Evolutionary conservation across 2,888 invertebrate genomes (phyloP).

Genomic region (Choristoneura rosaceana): DNA sequence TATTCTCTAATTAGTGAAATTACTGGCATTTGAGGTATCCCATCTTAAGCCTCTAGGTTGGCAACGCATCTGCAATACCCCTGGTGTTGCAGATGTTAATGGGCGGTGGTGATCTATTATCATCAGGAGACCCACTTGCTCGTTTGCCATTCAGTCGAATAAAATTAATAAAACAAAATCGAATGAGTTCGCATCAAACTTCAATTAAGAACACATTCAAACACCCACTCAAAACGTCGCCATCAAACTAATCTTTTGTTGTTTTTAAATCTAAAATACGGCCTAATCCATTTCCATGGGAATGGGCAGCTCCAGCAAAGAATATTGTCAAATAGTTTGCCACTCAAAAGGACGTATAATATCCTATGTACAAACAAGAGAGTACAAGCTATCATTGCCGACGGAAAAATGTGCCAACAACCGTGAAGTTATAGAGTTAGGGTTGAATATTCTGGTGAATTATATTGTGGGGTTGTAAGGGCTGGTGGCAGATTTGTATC

Average conservation of each 20-base stretch:
- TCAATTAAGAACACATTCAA: neutral
- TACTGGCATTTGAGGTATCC: no score
- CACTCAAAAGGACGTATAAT: constrained; percentile 66
- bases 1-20: no score
- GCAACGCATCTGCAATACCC: no score
- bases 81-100: no score
- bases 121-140: no score
- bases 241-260: constrained; percentile 40
- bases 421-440: constrained; percentile 35
- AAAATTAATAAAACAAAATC: no score
- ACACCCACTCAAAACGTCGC: constrained; percentile 10
- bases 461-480: constrained; percentile 2
- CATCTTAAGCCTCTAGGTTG: no score
- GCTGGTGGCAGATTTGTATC: constrained; percentile 51
- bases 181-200: neutral
- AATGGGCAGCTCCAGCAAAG: constrained; percentile 63
- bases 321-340: constrained; percentile 68
- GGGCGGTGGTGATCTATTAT: no score
- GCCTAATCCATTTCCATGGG: constrained; percentile 73
- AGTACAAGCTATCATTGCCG: constrained; percentile 48
- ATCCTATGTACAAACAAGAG: constrained; percentile 73
- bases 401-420: neutral
- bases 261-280: constrained; percentile 50
- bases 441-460: constrained; percentile 9
- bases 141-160: no score